Evolutionary conservation across 2,888 invertebrate species (phyloP), one percentile per base, ranked within the genome.

Genomic region (Agrenia bidenticulata): DNA sequence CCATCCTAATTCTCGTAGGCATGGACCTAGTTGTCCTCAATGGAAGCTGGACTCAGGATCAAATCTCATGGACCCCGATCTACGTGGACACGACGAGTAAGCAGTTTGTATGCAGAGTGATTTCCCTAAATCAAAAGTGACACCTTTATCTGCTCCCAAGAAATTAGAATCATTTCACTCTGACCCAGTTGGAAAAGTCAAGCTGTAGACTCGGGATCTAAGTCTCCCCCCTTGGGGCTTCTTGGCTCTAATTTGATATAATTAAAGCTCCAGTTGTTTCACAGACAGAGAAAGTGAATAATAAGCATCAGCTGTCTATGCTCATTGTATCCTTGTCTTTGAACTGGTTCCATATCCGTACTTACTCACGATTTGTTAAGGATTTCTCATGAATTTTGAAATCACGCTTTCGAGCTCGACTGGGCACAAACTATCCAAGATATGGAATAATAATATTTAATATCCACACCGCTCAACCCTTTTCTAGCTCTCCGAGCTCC

Each of bases 41-140:
- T n/a, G 45, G 45, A 15, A 41, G 15, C 4, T 57, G 56, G 56
- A 57, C 56, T 5, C 41, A 17, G 19, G 57, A 17, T n/a, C 57
- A 88, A 80, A 84, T 88, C 73, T 85, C 87, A 63, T 89, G 88
- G 88, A 88, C 88, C 55, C 87, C 88, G 7, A 88, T 89, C 73
- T 88, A 87, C 78, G 83, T 88, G 63, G 87, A 88, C 78, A 85
- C 85, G 72, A 85, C 85, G 79, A 88, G 88, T 89, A 79, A 86
- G 88, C 41, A 32, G 2, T 37, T 57, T 39, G 39, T 39, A 15
- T 39, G 39, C 15, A 39, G 9, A 15, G 15, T 39, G 39, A 39
- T 9, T 11, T 39, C 15, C 15, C 9, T 11, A 45, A 45, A 19
- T 19, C 45, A 45, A n/a, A 15, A 19, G 5, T 4, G 32, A 32